A percentile compares a stretch with the other conserved stretches of the same genome.
phyloP scores from a whole-genome alignment of 2,888 invertebrate genomes.

The Teleogryllus oceanicus region DNA sequence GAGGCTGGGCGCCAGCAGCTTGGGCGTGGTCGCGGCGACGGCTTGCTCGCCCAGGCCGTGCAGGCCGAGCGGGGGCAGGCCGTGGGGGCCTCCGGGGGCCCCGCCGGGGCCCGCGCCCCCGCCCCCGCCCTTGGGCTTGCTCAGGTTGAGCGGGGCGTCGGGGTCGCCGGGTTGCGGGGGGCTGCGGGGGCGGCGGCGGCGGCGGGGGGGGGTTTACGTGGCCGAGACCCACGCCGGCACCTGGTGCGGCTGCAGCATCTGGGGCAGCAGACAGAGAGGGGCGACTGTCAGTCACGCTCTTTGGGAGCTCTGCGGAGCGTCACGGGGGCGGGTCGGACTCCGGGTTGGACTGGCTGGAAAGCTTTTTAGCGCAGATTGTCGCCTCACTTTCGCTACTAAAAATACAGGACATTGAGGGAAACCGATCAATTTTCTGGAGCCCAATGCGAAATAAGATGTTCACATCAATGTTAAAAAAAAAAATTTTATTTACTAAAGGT shows the following conservation, averaged over 20 bases:
- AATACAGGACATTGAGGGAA: no score
- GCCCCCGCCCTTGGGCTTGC: slow-evolving; percentile 67
- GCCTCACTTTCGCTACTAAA: no score
- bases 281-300: background rate
- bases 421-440: no score
- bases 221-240: slow-evolving; percentile 61
- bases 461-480: no score
- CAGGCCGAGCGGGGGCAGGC: slow-evolving; percentile 46
- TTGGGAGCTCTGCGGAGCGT: slow-evolving; percentile 44
- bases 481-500: no score
- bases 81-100: slow-evolving; percentile 35
- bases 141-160: slow-evolving; percentile 83
- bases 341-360: no score
- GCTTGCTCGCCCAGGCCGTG: slow-evolving; percentile 37
- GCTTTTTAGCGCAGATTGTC: no score
- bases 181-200: slow-evolving; percentile 40
- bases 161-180: slow-evolving; percentile 55
- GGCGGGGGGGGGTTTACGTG: slow-evolving; percentile 48
- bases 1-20: slow-evolving; percentile 56
- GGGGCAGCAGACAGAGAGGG: slow-evolving; percentile 26
- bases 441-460: no score
- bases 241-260: slow-evolving; percentile 57
- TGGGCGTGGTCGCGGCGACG: slow-evolving; percentile 56
- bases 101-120: slow-evolving; percentile 29
- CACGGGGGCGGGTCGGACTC: slow-evolving; percentile 43